Conservation (phyloP, 2,888 invertebrate species). For the Catotricha subobsoleta region DNA sequence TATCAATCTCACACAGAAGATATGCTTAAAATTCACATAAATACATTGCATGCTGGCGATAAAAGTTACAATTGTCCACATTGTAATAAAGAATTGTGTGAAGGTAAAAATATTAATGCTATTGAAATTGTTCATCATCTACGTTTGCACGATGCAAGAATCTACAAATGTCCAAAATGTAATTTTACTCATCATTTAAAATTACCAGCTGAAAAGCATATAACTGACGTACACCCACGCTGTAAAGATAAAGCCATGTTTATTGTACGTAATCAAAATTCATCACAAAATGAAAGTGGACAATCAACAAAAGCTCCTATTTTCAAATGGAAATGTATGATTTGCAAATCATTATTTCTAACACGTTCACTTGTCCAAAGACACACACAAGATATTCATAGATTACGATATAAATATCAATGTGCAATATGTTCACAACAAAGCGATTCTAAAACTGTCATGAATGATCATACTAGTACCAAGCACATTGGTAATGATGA, state of each 20-base stretch:
- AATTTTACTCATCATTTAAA: slow-evolving; percentile 43
- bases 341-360: slow-evolving; percentile 43
- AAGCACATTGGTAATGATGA: slow-evolving; percentile 33
- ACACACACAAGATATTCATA: slow-evolving; percentile 42
- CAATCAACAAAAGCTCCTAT: slow-evolving; percentile 11
- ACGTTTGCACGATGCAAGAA: slow-evolving; percentile 50
- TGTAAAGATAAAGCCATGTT: slow-evolving; percentile 29
- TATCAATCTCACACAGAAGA: slow-evolving; percentile 53
- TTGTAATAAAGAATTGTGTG: slow-evolving; percentile 39
- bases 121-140: slow-evolving; percentile 53
- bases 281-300: neutral
- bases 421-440: slow-evolving; percentile 49
- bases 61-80: slow-evolving; percentile 48
- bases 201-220: slow-evolving; percentile 46
- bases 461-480: slow-evolving; percentile 40
- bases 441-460: slow-evolving; percentile 33
- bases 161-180: slow-evolving; percentile 58
- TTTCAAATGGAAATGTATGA: slow-evolving; percentile 36
- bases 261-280: slow-evolving; percentile 16
- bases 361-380: slow-evolving; percentile 39
- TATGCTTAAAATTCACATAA: slow-evolving; percentile 53
- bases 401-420: slow-evolving; percentile 47
- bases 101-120: slow-evolving; percentile 30
- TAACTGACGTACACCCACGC: slow-evolving; percentile 38
- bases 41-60: slow-evolving; percentile 46